Percentiles rank a stretch among this genome's conserved stretches.
phyloP scores from a whole-genome alignment of 2,888 invertebrate species.

The Liodrosophila aerea region DNA sequence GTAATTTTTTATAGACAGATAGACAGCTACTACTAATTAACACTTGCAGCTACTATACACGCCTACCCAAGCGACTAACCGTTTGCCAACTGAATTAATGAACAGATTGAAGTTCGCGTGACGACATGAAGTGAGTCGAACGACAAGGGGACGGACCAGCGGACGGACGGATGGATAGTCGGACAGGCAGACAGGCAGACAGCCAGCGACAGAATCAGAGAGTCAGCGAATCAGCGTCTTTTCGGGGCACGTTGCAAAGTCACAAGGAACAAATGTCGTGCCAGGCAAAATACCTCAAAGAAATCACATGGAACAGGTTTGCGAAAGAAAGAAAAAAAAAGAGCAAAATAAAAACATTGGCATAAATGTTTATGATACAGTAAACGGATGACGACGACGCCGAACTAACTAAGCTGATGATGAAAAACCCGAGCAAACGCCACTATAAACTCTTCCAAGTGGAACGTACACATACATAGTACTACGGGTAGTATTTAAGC shows the following conservation, averaged over 20 bases:
- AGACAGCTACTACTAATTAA: conserved; percentile 72
- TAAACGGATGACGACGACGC: conserved; percentile 63
- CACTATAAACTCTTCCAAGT: conserved; percentile 53
- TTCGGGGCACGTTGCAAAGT: conserved; percentile 44
- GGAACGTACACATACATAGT: conserved; percentile 66
- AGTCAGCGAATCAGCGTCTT: conserved; percentile 23
- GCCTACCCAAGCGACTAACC: conserved; percentile 69
- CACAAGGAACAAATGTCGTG: conserved; percentile 73
- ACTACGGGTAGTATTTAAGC: not conserved
- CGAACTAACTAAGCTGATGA: conserved; percentile 54
- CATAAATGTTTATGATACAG: conserved; percentile 76
- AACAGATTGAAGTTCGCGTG: conserved; percentile 74
- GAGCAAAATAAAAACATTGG: conserved; percentile 41
- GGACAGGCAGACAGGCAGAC: conserved; percentile 1
- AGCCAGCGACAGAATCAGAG: not conserved
- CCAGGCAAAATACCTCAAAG: conserved; percentile 65
- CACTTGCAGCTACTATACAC: conserved; percentile 72
- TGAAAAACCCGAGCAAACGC: conserved; percentile 40
- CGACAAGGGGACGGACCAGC: conserved; percentile 1
- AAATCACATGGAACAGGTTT: conserved; percentile 69
- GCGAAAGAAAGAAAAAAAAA: conserved; percentile 20
- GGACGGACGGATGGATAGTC: conserved; percentile 4
- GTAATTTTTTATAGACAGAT: conserved; percentile 1
- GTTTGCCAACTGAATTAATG: conserved; percentile 75
- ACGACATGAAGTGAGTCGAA: conserved; percentile 69